phyloP scores from a whole-genome alignment of 1,140 invertebrate species.

The Zophobas atratus region DNA sequence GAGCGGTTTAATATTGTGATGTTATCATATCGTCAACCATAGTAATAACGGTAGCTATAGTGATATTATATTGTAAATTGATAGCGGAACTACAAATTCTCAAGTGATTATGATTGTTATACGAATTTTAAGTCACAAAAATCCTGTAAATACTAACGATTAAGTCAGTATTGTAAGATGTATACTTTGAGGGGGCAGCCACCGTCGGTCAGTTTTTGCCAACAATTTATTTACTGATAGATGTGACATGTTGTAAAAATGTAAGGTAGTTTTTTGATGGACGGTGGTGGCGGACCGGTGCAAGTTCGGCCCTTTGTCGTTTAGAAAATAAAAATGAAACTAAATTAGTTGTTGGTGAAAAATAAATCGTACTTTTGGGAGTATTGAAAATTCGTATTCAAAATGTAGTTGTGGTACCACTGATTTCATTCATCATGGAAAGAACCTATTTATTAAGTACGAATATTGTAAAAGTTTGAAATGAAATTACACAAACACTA shows the following conservation, averaged over 20 bases:
- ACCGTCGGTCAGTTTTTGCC: slow-evolving; percentile 37
- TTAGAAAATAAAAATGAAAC: slow-evolving; percentile 47
- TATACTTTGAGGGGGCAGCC: slow-evolving; percentile 54
- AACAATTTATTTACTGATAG: slow-evolving; percentile 35
- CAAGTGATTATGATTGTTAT: slow-evolving; percentile 68
- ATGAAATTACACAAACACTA: slow-evolving; percentile 59
- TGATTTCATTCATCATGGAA: slow-evolving; percentile 48
- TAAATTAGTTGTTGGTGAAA: slow-evolving; percentile 50
- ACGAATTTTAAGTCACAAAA: slow-evolving; percentile 65
- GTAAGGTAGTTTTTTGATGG: slow-evolving; percentile 25
- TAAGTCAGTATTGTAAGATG: slow-evolving; percentile 65
- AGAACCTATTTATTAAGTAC: slow-evolving; percentile 44
- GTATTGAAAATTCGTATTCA: slow-evolving; percentile 46
- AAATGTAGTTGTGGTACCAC: slow-evolving; percentile 48
- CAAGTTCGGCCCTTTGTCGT: slow-evolving; percentile 39
- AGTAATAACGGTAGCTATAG: slow-evolving; percentile 63
- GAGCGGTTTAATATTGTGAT: slow-evolving; percentile 66
- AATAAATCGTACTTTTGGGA: slow-evolving; percentile 51
- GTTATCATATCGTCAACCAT: slow-evolving; percentile 68
- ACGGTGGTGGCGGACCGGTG: slow-evolving; percentile 31
- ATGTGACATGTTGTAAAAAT: slow-evolving; percentile 12
- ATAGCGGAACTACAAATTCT: slow-evolving; percentile 63
- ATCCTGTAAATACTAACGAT: slow-evolving; percentile 58
- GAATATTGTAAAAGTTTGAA: slow-evolving; percentile 51
- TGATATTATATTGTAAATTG: slow-evolving; percentile 59